Base-by-base conservation (phyloP, 2,797 vertebrate species). In the Antennarius maculatus region DNA sequence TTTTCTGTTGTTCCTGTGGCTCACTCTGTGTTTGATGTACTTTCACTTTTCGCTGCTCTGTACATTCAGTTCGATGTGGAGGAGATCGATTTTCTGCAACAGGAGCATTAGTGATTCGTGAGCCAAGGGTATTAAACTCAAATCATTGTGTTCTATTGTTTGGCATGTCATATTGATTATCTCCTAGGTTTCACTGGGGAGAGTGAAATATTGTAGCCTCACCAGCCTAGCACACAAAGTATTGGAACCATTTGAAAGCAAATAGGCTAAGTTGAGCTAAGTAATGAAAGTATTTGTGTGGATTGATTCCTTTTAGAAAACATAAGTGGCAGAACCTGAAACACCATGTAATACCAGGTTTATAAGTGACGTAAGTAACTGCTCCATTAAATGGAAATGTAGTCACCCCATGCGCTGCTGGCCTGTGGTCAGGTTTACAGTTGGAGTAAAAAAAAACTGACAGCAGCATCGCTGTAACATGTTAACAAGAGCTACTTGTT, bases 141-240 rank as follows among this genome's bases (percentile, higher is more conserved):
- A 92, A 93, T 94, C 90, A 91, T 89, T 91, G 91, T 89, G 90
- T 92, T 93, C 90, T 89, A 88, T 87, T 81, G 64, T 92, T 94
- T 92, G 78, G 80, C 83, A 77, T 88, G 89, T 91, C 67, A 1
- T 94, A 95, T 95, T 90, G 95, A 96, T 95, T 95, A 90, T 89
- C 83, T 94, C 89, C 90, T 76, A 45, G 69, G 88, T 93, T 95
- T 93, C 91, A 91, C 85, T 77, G 79, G 81, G 51, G 59, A 76
- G 84, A 86, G 86, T 77, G 82, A 94, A 94, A 92, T 90, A 76
- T 87, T 91, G 84, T 80, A 75, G 86, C 88, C 92, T 91, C 89
- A 84, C 87, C 89, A 86, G 84, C 63, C 85, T 83, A 79, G 75
- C 85, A 86, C 81, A 77, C 74, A 70, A 84, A 86, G 66, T 88